phyloP scores from a whole-genome alignment of 2,113 vertebrate genomes.

The Stigmatopora argus region DNA sequence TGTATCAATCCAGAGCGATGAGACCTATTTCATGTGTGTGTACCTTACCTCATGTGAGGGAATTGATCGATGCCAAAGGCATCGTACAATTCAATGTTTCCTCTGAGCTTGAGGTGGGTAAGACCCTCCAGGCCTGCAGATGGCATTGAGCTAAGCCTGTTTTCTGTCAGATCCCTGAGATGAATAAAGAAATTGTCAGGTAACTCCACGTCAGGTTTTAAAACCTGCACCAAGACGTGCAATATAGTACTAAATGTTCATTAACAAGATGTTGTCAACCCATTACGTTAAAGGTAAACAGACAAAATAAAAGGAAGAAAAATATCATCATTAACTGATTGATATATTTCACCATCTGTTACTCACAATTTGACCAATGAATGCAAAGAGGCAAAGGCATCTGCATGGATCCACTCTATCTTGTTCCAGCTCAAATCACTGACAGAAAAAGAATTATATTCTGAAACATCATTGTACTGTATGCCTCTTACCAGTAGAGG shows the following conservation, averaged over 20 bases:
- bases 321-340: not conserved
- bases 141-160: slow-evolving; percentile 77
- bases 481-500: slow-evolving; percentile 50
- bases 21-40: not conserved
- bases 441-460: slow-evolving; percentile 18
- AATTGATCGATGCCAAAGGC: slow-evolving; percentile 83
- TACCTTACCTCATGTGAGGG: slow-evolving; percentile 83
- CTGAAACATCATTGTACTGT: not conserved
- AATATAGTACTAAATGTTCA: no score
- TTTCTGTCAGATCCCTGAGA: slow-evolving; percentile 83
- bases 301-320: slow-evolving; percentile 1
- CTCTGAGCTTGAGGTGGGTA: slow-evolving; percentile 87
- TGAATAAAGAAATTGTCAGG: slow-evolving; percentile 15
- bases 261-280: not conserved
- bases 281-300: no score
- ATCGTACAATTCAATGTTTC: slow-evolving; percentile 81
- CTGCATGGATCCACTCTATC: slow-evolving; percentile 82
- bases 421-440: slow-evolving; percentile 91
- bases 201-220: not conserved
- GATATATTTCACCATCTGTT: not conserved
- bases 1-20: no score
- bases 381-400: slow-evolving; percentile 81
- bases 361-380: slow-evolving; percentile 92
- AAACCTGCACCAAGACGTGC: not conserved
- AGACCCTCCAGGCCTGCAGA: slow-evolving; percentile 78